Evolutionary conservation across 2,888 invertebrate genomes (phyloP), one percentile per base, ranked within the genome.

Genomic region (Lasioglossum figueresi): DNA sequence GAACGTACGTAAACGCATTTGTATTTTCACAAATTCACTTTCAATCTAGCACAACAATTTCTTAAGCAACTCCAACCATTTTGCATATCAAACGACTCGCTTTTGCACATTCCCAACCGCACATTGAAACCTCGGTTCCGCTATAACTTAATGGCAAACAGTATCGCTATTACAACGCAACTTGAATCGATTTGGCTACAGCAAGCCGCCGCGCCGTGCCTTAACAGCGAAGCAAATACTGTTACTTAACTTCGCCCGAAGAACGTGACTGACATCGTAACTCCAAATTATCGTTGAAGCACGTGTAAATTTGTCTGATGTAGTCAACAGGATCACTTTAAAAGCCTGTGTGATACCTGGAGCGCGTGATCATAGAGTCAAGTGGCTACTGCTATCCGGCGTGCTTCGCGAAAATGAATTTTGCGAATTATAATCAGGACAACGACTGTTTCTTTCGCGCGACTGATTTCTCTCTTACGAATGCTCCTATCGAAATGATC

Each of bases 1-100:
- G n/a, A 14, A 68, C 34, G 77, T 85, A 78, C 16, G 63, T 71
- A 74, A 70, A 52, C 40, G 10, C 27, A 45, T 45, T 19, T 45
- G 4, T 14, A 45, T 45, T 16, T 16, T 45, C 45, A 45, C 16
- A 45, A 45, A 45, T 52, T 52, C 52, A 4, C 12, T n/a, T n/a
- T n/a, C 10, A 10, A 23, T 56, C 3, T 10, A 8, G 23, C n/a
- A 10, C 1, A 56, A n/a, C n/a, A 56, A 56, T n/a, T 56, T 56
- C n/a, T 56, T 56, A n/a, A 56, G n/a, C n/a, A 12, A n/a, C 56
- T 10, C 10, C 56, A 2, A 16, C 31, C 27, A 16, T 63, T 63
- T 31, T 63, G 63, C 63, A 31, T 4, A 31, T 63, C 31, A 5
- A 63, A 63, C 27, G 14, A 63, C 1, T 63, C 59, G 59, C 14